Evolutionary conservation across 2,113 vertebrate species (phyloP).

Genomic region (Dermatemys mawii): DNA sequence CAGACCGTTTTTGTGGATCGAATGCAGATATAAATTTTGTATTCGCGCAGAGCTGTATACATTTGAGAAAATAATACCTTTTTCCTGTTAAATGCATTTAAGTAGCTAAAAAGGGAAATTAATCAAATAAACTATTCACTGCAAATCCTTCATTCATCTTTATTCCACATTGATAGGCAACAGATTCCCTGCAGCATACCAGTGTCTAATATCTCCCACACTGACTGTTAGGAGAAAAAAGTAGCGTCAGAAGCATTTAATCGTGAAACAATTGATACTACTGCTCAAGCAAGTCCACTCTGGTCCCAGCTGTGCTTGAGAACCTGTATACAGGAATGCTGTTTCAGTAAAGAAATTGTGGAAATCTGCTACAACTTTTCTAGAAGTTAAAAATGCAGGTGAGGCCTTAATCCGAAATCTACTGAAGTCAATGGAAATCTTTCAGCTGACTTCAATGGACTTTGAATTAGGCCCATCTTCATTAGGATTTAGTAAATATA

Average conservation of each 20-base stretch:
- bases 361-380: not conserved
- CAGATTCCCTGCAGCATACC: not conserved
- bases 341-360: not conserved
- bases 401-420: not conserved
- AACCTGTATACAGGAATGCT: not conserved
- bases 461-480: constrained; percentile 26
- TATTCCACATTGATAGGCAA: not conserved
- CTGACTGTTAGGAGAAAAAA: not conserved
- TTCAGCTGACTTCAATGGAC: not conserved
- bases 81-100: not conserved
- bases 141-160: constrained; percentile 34
- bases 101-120: not conserved
- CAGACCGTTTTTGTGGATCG: no score
- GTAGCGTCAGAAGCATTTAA: not conserved
- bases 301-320: constrained; percentile 5
- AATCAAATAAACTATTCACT: constrained; percentile 37
- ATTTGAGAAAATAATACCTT: not conserved
- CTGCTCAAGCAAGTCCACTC: not conserved
- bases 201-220: not conserved
- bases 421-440: not conserved
- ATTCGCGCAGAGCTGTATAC: no score
- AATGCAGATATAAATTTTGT: no score
- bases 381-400: not conserved
- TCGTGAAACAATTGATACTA: not conserved
- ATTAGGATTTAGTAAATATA: constrained; percentile 41